phyloP scores from a whole-genome alignment of 23 tunicate species.

The Clavelina lepadiformis region DNA sequence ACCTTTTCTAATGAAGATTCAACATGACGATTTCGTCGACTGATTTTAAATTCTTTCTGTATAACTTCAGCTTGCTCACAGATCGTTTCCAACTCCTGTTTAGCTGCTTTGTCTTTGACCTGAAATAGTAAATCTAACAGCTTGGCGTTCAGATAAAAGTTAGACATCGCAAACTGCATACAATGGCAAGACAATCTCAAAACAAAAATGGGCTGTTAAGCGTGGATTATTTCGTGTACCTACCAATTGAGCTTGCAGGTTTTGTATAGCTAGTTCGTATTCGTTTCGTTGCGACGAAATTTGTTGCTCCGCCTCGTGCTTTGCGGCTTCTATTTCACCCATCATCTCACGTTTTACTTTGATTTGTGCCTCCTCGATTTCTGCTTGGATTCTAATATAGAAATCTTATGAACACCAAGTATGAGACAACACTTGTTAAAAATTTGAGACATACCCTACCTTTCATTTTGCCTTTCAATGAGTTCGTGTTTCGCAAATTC shows the following conservation, averaged over 20 bases:
- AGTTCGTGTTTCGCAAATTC: conserved; percentile 77
- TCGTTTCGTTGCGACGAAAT: conserved; percentile 37
- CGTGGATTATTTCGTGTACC: not conserved
- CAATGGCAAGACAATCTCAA: not conserved
- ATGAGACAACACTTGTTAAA: not conserved
- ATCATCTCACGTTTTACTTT: conserved; percentile 61
- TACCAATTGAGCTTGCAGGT: conserved; percentile 66
- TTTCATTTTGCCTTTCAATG: conserved; percentile 66
- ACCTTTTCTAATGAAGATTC: not conserved
- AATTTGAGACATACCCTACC: too few species aligned
- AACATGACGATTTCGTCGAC: conserved; percentile 7
- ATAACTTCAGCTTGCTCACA: conserved; percentile 40
- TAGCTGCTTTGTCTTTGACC: conserved; percentile 27
- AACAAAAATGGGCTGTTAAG: not conserved
- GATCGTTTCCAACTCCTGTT: conserved; percentile 34
- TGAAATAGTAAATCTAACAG: too few species aligned
- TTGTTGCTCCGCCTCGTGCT: conserved; percentile 70
- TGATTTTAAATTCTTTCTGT: conserved; percentile 37
- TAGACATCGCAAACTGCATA: not conserved
- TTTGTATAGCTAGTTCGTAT: conserved; percentile 42
- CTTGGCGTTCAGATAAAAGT: not conserved
- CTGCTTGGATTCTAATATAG: conserved; percentile 65
- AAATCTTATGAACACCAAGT: not conserved
- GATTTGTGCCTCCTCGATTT: conserved; percentile 73
- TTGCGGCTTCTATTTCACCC: conserved; percentile 80